Percentiles rank a stretch among this genome's conserved stretches.
These are phyloP conservation scores for Silurus lanzhouensis DNA, from an alignment of 2,797 vertebrate genomes.

Conservation along the genomic window DNA sequence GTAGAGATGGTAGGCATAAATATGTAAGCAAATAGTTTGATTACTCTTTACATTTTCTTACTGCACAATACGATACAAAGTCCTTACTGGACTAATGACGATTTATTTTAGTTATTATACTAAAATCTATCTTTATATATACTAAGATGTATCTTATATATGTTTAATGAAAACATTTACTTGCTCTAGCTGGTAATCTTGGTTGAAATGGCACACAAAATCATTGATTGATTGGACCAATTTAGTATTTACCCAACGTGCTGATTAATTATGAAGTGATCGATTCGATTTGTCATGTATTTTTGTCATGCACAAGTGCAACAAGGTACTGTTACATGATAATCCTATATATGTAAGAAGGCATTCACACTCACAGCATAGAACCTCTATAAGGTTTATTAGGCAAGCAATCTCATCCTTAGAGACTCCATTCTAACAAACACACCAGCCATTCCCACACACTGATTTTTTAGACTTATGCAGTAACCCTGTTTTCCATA, in stretches of 20 bases:
- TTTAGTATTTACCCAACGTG: neutral
- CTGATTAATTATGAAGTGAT: neutral
- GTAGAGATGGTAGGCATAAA: neutral
- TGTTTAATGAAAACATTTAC: neutral
- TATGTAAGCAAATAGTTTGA: too few relatives aligned
- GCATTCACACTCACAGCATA: neutral
- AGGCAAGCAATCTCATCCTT: neutral
- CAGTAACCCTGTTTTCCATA: conserved; percentile 23
- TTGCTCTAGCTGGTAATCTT: neutral
- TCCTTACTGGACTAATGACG: neutral
- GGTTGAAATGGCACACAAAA: neutral
- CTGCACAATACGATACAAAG: neutral
- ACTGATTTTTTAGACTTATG: conserved; percentile 64
- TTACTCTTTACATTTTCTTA: neutral
- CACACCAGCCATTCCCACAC: conserved; percentile 64
- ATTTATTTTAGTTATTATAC: neutral
- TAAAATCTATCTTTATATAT: too few relatives aligned
- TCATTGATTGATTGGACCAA: neutral
- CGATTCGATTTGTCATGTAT: neutral
- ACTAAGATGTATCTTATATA: neutral
- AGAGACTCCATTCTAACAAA: conserved; percentile 46
- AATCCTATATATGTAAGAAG: neutral
- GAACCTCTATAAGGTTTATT: neutral
- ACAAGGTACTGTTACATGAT: neutral
- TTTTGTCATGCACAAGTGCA: neutral